These are phyloP conservation scores for Stictonetta naevosa DNA, from an alignment of 2,113 vertebrate genomes.

Conservation along the genomic window DNA sequence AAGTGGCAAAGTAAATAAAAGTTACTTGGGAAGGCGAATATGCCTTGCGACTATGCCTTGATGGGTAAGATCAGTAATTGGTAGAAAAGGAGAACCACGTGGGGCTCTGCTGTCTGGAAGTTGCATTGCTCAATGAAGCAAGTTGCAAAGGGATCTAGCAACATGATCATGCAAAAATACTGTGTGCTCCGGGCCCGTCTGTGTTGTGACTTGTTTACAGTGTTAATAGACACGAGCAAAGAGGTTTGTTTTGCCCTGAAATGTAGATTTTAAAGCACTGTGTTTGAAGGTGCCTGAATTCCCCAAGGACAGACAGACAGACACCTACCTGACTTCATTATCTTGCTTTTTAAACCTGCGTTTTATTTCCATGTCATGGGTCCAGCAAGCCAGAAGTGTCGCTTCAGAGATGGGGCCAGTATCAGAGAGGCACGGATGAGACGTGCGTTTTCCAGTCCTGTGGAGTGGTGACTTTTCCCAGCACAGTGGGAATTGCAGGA, in stretches of 20 bases:
- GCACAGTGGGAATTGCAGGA: neutral
- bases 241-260: neutral
- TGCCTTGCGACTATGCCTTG: neutral
- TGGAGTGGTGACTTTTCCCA: neutral
- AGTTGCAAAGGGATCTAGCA: neutral
- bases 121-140: neutral
- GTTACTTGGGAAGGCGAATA: neutral
- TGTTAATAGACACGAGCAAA: neutral
- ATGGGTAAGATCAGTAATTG: neutral
- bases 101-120: neutral
- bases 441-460: neutral
- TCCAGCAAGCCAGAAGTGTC: neutral
- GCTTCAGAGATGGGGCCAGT: neutral
- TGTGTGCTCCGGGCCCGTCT: neutral
- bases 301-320: neutral
- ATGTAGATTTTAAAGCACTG: neutral
- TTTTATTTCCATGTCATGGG: neutral
- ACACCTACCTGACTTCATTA: neutral
- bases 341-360: neutral
- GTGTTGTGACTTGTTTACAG: neutral
- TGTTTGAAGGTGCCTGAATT: neutral
- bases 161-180: neutral
- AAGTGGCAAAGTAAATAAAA: neutral
- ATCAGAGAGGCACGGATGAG: neutral
- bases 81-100: neutral